Evolutionary conservation across 2,888 invertebrate species (phyloP).

Genomic region (Sesia apiformis): DNA sequence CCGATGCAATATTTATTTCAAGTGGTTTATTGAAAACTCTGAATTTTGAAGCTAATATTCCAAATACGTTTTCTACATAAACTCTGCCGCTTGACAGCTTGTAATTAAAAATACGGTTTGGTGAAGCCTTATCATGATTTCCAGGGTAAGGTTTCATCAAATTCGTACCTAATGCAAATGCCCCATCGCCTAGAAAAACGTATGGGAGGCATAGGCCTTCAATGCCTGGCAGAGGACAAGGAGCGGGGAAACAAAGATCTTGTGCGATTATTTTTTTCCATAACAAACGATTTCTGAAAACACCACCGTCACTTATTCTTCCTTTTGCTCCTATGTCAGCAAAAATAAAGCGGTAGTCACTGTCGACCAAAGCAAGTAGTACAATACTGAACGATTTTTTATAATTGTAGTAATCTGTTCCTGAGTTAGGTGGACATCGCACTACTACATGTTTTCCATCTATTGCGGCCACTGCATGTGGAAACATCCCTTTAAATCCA

Average conservation of each 20-base stretch:
- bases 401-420: no score
- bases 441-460: no score
- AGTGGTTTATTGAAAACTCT: no score
- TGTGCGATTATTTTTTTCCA: slow-evolving; percentile 17
- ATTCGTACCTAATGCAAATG: slow-evolving; percentile 13
- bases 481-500: no score
- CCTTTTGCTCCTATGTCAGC: slow-evolving; percentile 16
- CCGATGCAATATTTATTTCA: no score
- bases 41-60: no score
- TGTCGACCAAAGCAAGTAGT: no score
- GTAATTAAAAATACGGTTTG: slow-evolving; percentile 15
- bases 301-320: slow-evolving; percentile 16
- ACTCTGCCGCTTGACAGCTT: no score
- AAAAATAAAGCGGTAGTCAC: slow-evolving; percentile 13
- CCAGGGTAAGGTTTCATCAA: slow-evolving; percentile 18
- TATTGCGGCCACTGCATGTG: no score
- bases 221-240: slow-evolving; percentile 13
- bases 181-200: slow-evolving; percentile 12
- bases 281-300: slow-evolving; percentile 15
- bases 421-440: no score
- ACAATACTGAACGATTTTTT: no score
- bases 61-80: no score
- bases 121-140: slow-evolving; percentile 9
- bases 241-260: slow-evolving; percentile 15
- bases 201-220: slow-evolving; percentile 12